Evolutionary conservation across 2,888 invertebrate species (phyloP).

Genomic region (Smittia aterrima): DNA sequence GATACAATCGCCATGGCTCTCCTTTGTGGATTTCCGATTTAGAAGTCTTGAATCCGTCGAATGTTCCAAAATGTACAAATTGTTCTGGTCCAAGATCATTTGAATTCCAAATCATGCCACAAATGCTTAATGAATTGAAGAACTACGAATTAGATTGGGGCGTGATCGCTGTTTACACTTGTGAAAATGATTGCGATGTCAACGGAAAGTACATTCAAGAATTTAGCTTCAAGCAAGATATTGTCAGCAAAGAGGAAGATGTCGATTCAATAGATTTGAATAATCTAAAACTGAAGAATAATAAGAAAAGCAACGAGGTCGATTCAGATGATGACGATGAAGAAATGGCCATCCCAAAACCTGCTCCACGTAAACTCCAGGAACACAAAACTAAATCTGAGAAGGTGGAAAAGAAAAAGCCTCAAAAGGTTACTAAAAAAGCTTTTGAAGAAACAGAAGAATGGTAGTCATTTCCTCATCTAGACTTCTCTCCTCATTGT

Average conservation of each 20-base stretch:
- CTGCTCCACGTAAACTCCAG: no score
- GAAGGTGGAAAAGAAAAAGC: neutral
- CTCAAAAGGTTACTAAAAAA: neutral
- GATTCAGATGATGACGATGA: no score
- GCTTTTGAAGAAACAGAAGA: neutral
- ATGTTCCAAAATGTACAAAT: conserved; percentile 69
- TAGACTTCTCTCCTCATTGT: no score
- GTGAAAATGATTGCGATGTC: conserved; percentile 69
- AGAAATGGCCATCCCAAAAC: no score
- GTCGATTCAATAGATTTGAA: neutral
- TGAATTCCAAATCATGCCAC: conserved; percentile 92
- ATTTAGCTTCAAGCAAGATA: conserved; percentile 83
- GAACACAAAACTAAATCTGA: neutral
- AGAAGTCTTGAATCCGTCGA: conserved; percentile 53
- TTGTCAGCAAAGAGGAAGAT: conserved; percentile 45
- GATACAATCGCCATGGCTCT: conserved; percentile 74
- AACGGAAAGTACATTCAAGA: conserved; percentile 72
- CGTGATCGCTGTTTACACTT: conserved; percentile 80
- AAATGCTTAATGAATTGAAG: conserved; percentile 68
- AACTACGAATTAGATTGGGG: conserved; percentile 87
- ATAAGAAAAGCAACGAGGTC: neutral
- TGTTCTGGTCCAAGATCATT: conserved; percentile 78
- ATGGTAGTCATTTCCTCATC: neutral
- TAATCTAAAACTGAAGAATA: neutral
- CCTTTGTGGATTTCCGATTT: conserved; percentile 82